Conservation (phyloP, 1,140 invertebrate genomes). For the Samia ricini region DNA sequence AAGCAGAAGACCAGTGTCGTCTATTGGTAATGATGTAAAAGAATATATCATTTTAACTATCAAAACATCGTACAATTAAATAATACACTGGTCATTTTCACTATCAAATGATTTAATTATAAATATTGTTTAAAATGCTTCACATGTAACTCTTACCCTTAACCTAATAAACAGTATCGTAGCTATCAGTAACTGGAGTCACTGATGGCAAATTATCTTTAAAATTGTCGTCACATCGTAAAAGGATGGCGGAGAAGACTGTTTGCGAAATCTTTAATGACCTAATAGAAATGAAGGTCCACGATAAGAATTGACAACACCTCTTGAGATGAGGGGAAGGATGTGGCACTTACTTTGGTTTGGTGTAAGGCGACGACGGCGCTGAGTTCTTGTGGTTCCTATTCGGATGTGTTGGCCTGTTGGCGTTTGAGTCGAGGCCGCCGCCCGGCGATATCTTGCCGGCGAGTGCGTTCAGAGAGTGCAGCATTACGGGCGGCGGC, state of each 20-base stretch:
- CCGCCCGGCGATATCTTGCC: slow-evolving; percentile 88
- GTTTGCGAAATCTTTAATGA: too few species aligned
- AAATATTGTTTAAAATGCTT: not conserved
- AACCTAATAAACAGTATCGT: too few species aligned
- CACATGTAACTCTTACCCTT: too few species aligned
- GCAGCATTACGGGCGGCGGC: slow-evolving; percentile 82
- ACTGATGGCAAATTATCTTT: too few species aligned
- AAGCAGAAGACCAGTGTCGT: too few species aligned
- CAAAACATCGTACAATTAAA: too few species aligned
- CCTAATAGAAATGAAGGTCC: too few species aligned
- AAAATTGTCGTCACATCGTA: too few species aligned
- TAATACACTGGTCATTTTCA: not conserved
- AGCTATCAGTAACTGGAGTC: too few species aligned
- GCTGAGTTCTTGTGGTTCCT: slow-evolving; percentile 72
- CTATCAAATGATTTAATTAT: not conserved
- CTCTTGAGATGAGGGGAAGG: not conserved
- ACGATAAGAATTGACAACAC: not conserved
- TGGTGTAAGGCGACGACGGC: slow-evolving; percentile 62
- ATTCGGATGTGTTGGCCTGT: slow-evolving; percentile 78
- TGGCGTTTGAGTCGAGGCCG: slow-evolving; percentile 79
- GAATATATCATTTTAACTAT: too few species aligned
- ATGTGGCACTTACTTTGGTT: slow-evolving; percentile 70
- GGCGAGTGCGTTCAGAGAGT: slow-evolving; percentile 87
- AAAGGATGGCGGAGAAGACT: too few species aligned
- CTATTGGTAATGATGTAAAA: too few species aligned